phyloP scores from a whole-genome alignment of 2,797 vertebrate species.

The Enteromius anoplus region DNA sequence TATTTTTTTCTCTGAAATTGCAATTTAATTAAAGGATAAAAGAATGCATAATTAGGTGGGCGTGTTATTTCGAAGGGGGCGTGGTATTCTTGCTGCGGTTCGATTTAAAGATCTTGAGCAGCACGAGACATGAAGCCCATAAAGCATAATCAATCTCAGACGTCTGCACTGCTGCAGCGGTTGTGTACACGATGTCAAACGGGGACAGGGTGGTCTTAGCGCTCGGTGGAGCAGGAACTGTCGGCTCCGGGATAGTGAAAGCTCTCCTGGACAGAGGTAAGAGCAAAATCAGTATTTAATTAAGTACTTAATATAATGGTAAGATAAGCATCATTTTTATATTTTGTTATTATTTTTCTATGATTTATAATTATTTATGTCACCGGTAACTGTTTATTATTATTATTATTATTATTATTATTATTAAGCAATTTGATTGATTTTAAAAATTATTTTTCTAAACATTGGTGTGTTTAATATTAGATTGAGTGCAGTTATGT shows the following conservation, averaged over 20 bases:
- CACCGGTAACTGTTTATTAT: neutral
- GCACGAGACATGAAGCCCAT: conserved; percentile 3
- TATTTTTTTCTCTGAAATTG: neutral
- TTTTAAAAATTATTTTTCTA: too few relatives aligned
- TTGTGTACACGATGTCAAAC: conserved; percentile 68
- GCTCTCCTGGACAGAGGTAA: conserved; percentile 83
- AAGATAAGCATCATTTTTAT: neutral
- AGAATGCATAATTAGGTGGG: neutral
- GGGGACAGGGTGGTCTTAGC: conserved; percentile 76
- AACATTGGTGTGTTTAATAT: neutral
- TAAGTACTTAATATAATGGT: neutral
- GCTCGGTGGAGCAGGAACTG: conserved; percentile 81
- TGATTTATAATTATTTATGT: conserved; percentile 1
- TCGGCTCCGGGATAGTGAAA: conserved; percentile 82
- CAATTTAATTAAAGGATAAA: neutral
- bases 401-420: neutral
- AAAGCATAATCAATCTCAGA: conserved; percentile 29
- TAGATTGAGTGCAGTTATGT: neutral
- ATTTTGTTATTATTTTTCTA: neutral
- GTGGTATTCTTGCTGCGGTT: neutral
- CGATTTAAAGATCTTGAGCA: conserved; percentile 32
- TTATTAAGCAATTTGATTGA: neutral
- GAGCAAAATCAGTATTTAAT: conserved; percentile 19
- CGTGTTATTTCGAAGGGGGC: neutral
- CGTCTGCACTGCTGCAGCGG: conserved; percentile 1